Evolutionary conservation across 1,140 invertebrate species (phyloP).

Genomic region (Leptinotarsa texana): DNA sequence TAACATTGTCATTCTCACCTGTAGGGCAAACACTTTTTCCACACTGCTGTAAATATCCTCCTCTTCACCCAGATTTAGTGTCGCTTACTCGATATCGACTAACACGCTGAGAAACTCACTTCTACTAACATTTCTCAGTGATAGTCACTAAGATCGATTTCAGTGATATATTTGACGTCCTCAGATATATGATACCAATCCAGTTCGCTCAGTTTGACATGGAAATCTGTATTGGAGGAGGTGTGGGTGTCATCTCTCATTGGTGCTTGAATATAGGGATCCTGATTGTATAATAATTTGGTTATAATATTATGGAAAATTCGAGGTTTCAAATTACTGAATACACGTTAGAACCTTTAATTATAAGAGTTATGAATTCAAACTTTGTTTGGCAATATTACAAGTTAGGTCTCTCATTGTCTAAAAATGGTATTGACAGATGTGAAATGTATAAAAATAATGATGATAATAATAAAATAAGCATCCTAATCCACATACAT

Average conservation of each 20-base stretch:
- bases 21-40: conserved; percentile 67
- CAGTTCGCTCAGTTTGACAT: conserved; percentile 68
- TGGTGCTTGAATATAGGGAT: conserved; percentile 34
- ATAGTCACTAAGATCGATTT: conserved; percentile 63
- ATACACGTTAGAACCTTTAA: no score
- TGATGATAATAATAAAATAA: no score
- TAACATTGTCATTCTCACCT: conserved; percentile 17
- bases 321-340: no score
- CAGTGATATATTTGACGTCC: conserved; percentile 65
- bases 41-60: conserved; percentile 54
- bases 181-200: conserved; percentile 75
- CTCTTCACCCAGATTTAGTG: conserved; percentile 36
- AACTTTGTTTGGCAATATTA: no score
- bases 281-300: no score
- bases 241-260: conserved; percentile 62
- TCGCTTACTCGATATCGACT: conserved; percentile 70
- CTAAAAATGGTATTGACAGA: no score
- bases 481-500: no score
- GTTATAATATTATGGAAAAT: no score
- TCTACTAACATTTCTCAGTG: conserved; percentile 68
- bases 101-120: conserved; percentile 83
- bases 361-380: no score
- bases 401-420: no score
- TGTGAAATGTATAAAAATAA: no score
- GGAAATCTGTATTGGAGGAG: conserved; percentile 57